phyloP scores from a whole-genome alignment of 92 coral and sea anemone genomes.

The Porites cylindrica region DNA sequence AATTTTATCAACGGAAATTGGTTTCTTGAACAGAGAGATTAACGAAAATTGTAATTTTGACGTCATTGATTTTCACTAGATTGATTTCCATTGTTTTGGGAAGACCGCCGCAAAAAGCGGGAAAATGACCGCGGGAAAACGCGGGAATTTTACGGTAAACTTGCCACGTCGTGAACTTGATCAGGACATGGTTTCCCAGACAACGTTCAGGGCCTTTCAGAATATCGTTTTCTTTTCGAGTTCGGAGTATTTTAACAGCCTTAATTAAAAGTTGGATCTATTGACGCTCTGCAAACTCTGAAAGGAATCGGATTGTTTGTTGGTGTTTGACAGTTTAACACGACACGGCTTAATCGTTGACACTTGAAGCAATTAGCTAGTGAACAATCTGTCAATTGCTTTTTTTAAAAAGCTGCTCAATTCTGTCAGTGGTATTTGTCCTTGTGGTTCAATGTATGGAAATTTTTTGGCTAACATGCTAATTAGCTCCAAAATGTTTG shows the following conservation, averaged over 20 bases:
- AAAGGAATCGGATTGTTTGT: conserved; percentile 13
- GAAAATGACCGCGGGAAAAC: neutral
- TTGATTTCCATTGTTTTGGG: neutral
- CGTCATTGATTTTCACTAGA: neutral
- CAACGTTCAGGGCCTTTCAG: conserved; percentile 10
- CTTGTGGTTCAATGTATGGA: conserved; percentile 7
- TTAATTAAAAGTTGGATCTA: conserved; percentile 31
- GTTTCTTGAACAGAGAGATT: neutral
- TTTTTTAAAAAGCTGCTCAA: neutral
- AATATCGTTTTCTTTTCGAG: conserved; percentile 17
- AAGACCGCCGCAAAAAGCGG: neutral
- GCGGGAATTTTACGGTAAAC: neutral
- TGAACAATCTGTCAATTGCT: conserved; percentile 43
- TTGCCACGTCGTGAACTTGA: conserved; percentile 4
- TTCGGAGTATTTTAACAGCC: conserved; percentile 31
- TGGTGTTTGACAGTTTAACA: conserved; percentile 36
- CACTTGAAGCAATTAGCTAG: conserved; percentile 27
- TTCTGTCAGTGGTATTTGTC: neutral
- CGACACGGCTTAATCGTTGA: conserved; percentile 19
- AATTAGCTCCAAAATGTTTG: conserved; percentile 1
- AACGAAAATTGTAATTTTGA: neutral
- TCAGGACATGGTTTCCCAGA: conserved; percentile 1
- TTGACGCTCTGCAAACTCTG: conserved; percentile 19
- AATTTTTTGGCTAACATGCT: conserved; percentile 5
- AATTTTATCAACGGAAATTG: neutral